Evolutionary conservation across 1,140 invertebrate genomes (phyloP), one percentile per base, ranked within the genome.

Genomic region (Papilio polyxenes): DNA sequence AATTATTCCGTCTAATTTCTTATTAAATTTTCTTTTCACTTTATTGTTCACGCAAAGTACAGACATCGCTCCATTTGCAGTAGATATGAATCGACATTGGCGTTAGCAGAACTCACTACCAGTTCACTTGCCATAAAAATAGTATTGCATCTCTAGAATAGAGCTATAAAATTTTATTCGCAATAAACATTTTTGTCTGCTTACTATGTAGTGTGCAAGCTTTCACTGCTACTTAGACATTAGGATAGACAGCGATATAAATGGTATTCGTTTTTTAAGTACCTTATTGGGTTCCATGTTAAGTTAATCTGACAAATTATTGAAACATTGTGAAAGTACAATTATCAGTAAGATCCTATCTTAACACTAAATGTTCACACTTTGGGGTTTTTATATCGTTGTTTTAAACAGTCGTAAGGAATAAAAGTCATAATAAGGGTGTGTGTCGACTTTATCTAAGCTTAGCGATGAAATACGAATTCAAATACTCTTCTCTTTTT

Each of bases 171-270:
- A 69, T 69, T 69, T 69, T 69, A 37, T 69, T 37, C 31, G 11
- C 65, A 69, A 69, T 69, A 69, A 69, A 69, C 65, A 69, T 69
- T 69, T 69, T 69, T 69, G 23, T 69, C 65, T 37, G 65, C 65
- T 69, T 69, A 69, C 23, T 40, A 13, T 69, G 65, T 37, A 69
- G 17, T 59, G 53, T 56, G 56, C 17, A 69, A 37, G 23, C 23
- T 69, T 31, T 69, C 62, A 65, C 62, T 9, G 23, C 31, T 69
- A 0, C 11, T 69, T 37, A 69, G 10, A 31, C 0, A 37, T 69
- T 69, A 31, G 11, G 65, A 15, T 13, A 37, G 9, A 69, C 65
- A 69, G 65, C 4, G 17, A 69, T 69, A 69, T 23, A 23, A 65
- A 31, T n/a, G 2, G 0, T n/a, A 62, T 3, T 7, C 9, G 5